Percentiles rank a stretch among this genome's conserved stretches.
These are phyloP conservation scores for Falco peregrinus DNA, from an alignment of 2,797 vertebrate genomes.

Conservation along the genomic window DNA sequence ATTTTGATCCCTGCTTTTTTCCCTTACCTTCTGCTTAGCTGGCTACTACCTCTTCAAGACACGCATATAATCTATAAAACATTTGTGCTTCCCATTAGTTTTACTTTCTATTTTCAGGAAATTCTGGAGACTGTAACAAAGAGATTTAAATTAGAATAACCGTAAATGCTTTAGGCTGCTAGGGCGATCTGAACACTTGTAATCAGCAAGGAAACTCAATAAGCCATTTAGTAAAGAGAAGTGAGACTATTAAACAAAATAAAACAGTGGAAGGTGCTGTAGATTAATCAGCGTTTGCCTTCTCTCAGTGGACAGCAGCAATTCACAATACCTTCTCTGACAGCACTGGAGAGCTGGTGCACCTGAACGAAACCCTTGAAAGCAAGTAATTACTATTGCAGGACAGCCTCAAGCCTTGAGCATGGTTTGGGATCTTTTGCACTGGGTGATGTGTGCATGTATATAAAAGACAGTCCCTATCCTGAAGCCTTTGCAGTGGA, in stretches of 20 bases:
- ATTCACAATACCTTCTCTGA: neutral
- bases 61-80: slow-evolving; percentile 3
- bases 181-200: neutral
- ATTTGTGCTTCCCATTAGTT: slow-evolving; percentile 4
- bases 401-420: neutral
- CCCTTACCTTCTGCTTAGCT: slow-evolving; percentile 25
- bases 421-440: neutral
- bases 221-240: neutral
- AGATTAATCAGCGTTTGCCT: neutral
- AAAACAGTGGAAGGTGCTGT: neutral
- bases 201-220: neutral
- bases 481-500: neutral
- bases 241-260: neutral
- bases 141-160: neutral
- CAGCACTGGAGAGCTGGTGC: neutral
- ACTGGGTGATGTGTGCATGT: rapidly evolving
- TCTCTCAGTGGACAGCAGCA: neutral
- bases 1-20: slow-evolving; percentile 63
- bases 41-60: slow-evolving; percentile 35
- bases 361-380: neutral
- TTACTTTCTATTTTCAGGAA: slow-evolving; percentile 37
- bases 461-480: neutral
- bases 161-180: neutral
- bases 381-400: neutral
- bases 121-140: neutral